Conservation (phyloP, 2,888 invertebrate genomes). For the Heterodera filipjevi region DNA sequence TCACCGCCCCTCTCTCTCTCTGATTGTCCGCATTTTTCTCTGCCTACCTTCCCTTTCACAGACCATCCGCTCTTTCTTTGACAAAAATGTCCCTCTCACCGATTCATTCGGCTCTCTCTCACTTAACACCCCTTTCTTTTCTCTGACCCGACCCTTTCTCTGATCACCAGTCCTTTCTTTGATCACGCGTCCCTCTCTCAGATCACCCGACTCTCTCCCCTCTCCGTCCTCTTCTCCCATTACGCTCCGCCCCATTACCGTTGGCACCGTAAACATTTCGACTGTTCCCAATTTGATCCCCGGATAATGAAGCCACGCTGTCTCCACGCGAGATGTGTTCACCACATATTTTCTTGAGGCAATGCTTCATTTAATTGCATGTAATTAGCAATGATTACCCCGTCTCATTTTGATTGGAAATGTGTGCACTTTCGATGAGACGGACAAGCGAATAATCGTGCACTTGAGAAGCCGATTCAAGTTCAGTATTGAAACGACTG, state of each 20-base stretch:
- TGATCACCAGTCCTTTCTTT: too few relatives aligned
- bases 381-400: background rate
- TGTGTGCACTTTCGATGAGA: conserved; percentile 2
- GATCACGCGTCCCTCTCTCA: too few relatives aligned
- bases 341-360: conserved; percentile 40
- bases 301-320: conserved; percentile 57
- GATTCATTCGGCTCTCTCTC: background rate
- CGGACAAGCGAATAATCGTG: conserved; percentile 14
- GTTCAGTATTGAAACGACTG: conserved; percentile 46
- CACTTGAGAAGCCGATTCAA: conserved; percentile 20
- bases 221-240: too few relatives aligned
- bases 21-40: too few relatives aligned
- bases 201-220: background rate
- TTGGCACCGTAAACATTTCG: conserved; percentile 4
- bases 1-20: too few relatives aligned
- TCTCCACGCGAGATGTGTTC: conserved; percentile 47
- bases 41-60: too few relatives aligned
- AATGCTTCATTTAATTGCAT: background rate
- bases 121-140: too few relatives aligned
- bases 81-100: background rate
- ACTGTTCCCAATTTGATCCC: conserved; percentile 17
- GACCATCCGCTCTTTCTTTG: too few relatives aligned
- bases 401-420: conserved; percentile 11
- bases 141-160: too few relatives aligned
- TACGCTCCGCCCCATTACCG: too few relatives aligned